Conservation (phyloP, 2,797 vertebrate genomes). For the Rallus crepitans region DNA sequence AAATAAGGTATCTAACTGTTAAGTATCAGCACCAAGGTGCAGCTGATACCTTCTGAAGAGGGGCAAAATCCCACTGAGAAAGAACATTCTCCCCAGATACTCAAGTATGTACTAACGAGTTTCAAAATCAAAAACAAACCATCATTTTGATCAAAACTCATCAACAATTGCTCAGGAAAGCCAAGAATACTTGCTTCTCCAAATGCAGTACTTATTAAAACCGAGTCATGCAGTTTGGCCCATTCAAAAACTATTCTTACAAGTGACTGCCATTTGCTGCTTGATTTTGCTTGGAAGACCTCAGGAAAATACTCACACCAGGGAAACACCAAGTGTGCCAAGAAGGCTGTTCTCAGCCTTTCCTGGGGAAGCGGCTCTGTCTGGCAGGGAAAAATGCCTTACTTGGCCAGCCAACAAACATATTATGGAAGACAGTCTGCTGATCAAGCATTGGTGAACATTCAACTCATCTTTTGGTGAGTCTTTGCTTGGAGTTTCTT, state of each 20-base stretch:
- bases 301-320: neutral
- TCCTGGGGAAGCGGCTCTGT: neutral
- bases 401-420: neutral
- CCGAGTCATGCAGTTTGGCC: fast-evolving
- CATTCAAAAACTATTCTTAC: neutral
- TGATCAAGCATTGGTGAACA: neutral
- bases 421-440: neutral
- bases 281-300: neutral
- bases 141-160: neutral
- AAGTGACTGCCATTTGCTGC: fast-evolving
- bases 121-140: neutral
- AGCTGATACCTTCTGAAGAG: neutral
- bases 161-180: neutral
- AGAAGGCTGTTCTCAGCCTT: neutral
- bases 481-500: neutral
- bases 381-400: neutral
- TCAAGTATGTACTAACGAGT: neutral
- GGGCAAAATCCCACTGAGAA: neutral
- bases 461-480: neutral
- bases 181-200: neutral
- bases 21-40: neutral
- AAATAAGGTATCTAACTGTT: neutral
- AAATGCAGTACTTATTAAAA: neutral
- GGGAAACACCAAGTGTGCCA: neutral
- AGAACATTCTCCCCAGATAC: neutral